Conservation (phyloP, 2,113 vertebrate genomes). For the Amphilophus citrinellus region DNA sequence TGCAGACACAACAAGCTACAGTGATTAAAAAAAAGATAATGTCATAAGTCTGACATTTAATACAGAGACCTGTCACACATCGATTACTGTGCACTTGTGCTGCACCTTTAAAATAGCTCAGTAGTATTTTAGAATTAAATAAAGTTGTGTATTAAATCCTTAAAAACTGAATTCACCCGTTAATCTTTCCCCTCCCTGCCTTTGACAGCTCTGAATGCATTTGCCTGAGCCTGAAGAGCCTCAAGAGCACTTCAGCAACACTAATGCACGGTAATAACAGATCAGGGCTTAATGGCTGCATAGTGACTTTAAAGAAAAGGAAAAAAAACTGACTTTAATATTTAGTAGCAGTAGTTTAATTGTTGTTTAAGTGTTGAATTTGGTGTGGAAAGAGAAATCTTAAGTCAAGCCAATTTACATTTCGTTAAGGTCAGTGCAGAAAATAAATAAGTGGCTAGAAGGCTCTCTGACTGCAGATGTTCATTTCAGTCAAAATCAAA, state of each 20-base stretch:
- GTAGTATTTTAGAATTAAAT: background rate
- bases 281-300: slow-evolving; percentile 7
- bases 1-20: background rate
- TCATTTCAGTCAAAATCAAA: no score
- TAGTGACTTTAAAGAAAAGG: background rate
- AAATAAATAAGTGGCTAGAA: background rate
- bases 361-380: background rate
- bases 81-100: background rate
- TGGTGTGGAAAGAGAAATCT: slow-evolving; percentile 1
- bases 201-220: slow-evolving; percentile 7
- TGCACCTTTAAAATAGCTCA: background rate
- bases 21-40: background rate
- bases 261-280: slow-evolving; percentile 25
- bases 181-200: background rate
- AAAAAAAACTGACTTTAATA: background rate
- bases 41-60: slow-evolving; percentile 19
- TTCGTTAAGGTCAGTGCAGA: background rate
- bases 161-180: background rate
- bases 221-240: slow-evolving; percentile 14
- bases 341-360: background rate
- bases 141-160: background rate
- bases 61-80: background rate
- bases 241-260: slow-evolving; percentile 19
- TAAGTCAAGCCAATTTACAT: background rate
- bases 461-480: background rate